phyloP scores from a whole-genome alignment of 2,113 vertebrate genomes.

The Eptesicus fuscus region DNA sequence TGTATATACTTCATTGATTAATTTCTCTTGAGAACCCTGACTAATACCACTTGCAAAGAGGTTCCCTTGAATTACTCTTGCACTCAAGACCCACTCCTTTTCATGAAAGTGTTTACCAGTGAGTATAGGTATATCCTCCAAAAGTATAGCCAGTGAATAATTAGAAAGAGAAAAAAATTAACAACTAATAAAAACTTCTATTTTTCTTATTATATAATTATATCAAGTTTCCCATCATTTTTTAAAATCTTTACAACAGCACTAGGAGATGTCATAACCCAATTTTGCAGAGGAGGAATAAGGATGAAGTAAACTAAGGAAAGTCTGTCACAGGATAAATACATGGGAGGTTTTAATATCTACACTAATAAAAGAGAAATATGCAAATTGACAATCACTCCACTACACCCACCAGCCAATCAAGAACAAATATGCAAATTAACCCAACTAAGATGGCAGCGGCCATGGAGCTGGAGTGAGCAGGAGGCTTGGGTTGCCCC shows the following conservation, averaged over 20 bases:
- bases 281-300: not conserved
- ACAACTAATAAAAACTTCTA: not conserved
- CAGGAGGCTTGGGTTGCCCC: too few relatives aligned
- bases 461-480: too few relatives aligned
- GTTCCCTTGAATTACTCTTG: not conserved
- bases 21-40: not conserved
- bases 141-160: not conserved
- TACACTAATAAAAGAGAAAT: too few relatives aligned
- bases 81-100: not conserved
- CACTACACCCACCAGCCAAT: too few relatives aligned
- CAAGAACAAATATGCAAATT: too few relatives aligned
- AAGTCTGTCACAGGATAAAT: not conserved
- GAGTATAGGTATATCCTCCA: not conserved
- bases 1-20: not conserved
- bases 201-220: not conserved
- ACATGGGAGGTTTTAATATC: not conserved
- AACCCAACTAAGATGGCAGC: too few relatives aligned
- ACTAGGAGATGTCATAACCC: not conserved
- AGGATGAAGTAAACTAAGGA: not conserved
- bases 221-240: not conserved
- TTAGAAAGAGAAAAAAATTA: slow-evolving; percentile 8
- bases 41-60: not conserved
- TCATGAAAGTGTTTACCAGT: not conserved
- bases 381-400: too few relatives aligned
- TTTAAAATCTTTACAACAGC: not conserved